Evolutionary conservation across 2,888 invertebrate genomes (phyloP).

Genomic region (Augochlorella aurata): DNA sequence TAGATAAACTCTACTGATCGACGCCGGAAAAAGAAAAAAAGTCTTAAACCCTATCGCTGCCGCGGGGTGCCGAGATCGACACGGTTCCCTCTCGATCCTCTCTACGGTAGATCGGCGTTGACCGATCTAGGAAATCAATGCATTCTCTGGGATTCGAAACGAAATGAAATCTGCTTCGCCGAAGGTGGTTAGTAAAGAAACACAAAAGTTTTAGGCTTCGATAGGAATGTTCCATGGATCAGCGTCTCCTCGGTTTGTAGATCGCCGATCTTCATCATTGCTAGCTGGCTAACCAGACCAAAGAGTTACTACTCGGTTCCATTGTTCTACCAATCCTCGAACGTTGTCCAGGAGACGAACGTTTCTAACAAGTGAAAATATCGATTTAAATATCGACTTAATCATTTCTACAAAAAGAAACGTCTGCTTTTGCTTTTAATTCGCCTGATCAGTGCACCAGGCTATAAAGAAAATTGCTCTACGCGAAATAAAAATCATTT

Average conservation of each 20-base stretch:
- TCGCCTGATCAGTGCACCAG: too few relatives aligned
- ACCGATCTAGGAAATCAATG: neutral
- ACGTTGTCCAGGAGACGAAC: neutral
- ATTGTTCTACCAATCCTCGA: too few relatives aligned
- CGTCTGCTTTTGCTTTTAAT: too few relatives aligned
- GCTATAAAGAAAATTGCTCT: neutral
- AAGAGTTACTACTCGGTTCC: neutral
- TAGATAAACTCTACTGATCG: conserved; percentile 51
- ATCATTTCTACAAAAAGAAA: too few relatives aligned
- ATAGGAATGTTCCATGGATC: neutral
- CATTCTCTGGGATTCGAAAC: neutral
- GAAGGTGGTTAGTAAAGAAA: neutral
- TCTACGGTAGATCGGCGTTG: neutral
- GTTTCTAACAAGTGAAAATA: too few relatives aligned
- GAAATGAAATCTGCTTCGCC: neutral
- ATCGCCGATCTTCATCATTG: neutral
- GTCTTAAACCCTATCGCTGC: conserved; percentile 55
- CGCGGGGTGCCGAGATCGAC: conserved; percentile 31
- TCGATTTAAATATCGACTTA: too few relatives aligned
- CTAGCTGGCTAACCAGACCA: neutral
- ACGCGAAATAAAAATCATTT: neutral
- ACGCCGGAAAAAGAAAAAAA: conserved; percentile 54
- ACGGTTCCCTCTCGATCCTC: neutral
- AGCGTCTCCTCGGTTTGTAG: neutral
- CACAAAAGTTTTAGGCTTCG: neutral